Conservation (phyloP, 2,113 vertebrate genomes). For the Apteryx owenii region DNA sequence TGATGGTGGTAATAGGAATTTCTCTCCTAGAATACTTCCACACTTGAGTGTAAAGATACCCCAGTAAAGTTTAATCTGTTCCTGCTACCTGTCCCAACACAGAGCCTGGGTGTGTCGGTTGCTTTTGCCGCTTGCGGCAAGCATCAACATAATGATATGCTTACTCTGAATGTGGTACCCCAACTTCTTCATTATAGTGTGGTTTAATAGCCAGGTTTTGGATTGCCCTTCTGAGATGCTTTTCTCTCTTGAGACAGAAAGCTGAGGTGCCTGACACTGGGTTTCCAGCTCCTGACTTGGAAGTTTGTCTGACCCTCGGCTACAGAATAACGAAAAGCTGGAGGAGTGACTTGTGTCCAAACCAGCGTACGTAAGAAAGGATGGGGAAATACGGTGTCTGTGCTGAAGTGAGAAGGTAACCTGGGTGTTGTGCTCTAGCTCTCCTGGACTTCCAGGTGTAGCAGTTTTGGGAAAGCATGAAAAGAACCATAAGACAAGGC, state of each 20-base stretch:
- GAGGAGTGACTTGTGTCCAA: not conserved
- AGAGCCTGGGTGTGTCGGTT: not conserved
- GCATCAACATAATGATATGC: fast-evolving
- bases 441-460: not conserved
- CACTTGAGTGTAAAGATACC: not conserved
- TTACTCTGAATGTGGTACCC: not conserved
- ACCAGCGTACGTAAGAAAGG: not conserved
- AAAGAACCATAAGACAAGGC: not conserved
- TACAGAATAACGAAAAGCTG: not conserved
- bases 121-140: not conserved
- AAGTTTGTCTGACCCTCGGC: not conserved
- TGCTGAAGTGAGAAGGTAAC: not conserved
- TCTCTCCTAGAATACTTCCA: not conserved
- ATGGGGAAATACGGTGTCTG: too few species aligned
- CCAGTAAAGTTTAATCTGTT: not conserved
- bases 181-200: not conserved
- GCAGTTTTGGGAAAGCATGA: not conserved
- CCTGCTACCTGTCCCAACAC: not conserved
- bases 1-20: not conserved
- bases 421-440: not conserved
- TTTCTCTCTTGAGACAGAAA: not conserved
- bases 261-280: not conserved
- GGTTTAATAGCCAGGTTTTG: fast-evolving
- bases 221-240: not conserved
- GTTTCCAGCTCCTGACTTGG: not conserved